Percentiles rank a stretch among this genome's conserved stretches.
Evolutionary conservation across 2,888 invertebrate genomes (phyloP).

Genomic region (Idaea dimidiata): DNA sequence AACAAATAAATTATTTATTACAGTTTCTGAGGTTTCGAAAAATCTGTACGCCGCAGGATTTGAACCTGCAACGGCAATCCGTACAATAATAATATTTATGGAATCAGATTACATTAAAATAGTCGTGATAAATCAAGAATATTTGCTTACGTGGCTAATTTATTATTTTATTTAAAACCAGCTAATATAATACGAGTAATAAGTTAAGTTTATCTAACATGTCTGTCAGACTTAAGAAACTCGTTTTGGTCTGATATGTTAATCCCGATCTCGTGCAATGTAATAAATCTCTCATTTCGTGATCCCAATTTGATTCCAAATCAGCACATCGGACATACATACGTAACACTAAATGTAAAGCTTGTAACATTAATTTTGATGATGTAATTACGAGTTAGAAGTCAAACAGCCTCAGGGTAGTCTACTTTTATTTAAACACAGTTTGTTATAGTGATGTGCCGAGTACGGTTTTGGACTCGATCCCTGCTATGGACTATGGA

Average conservation of each 20-base stretch:
- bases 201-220: neutral
- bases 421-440: conserved; percentile 29
- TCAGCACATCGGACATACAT: conserved; percentile 14
- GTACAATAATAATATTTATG: too few relatives aligned
- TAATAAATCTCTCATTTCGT: conserved; percentile 19
- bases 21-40: too few relatives aligned
- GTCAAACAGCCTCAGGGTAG: conserved; percentile 25
- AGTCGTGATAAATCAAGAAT: neutral
- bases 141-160: neutral
- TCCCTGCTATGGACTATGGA: too few relatives aligned
- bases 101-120: too few relatives aligned
- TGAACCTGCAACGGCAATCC: too few relatives aligned
- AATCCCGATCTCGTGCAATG: conserved; percentile 14
- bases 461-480: too few relatives aligned
- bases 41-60: too few relatives aligned
- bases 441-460: too few relatives aligned
- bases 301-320: conserved; percentile 21
- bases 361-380: conserved; percentile 25
- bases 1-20: neutral
- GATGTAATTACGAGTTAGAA: conserved; percentile 25
- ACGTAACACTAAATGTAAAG: conserved; percentile 24
- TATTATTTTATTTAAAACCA: neutral
- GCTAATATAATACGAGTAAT: too few relatives aligned
- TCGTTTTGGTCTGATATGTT: conserved; percentile 1
- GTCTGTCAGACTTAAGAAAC: conserved; percentile 9